Evolutionary conservation across 2,113 vertebrate genomes (phyloP).

Genomic region (Agelaius tricolor): DNA sequence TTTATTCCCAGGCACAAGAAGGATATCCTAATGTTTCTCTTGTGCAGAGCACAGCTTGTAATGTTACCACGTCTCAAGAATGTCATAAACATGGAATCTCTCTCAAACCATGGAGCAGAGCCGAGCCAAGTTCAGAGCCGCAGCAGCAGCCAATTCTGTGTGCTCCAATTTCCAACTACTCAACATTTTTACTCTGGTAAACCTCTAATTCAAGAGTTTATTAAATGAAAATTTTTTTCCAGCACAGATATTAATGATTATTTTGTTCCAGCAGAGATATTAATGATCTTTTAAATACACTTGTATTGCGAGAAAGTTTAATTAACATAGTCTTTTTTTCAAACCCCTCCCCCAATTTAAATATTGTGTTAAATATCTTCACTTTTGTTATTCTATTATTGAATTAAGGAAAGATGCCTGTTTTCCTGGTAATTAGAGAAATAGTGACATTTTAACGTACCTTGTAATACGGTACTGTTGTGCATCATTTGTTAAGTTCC

Average conservation of each 20-base stretch:
- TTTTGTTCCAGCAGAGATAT: not conserved
- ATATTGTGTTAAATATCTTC: not conserved
- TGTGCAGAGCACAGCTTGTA: constrained; percentile 2
- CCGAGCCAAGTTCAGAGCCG: not conserved
- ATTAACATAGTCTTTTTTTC: not conserved
- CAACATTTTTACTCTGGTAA: not conserved
- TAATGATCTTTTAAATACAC: not conserved
- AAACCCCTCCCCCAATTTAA: not conserved
- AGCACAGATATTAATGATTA: not conserved
- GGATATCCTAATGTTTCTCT: constrained; percentile 29
- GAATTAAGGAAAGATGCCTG: not conserved
- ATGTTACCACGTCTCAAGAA: not conserved
- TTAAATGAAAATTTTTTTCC: not conserved
- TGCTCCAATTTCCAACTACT: not conserved
- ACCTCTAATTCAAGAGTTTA: not conserved
- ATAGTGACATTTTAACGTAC: not conserved
- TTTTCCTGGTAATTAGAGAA: not conserved
- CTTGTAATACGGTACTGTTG: not conserved
- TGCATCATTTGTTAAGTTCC: not conserved
- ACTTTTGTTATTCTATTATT: not conserved
- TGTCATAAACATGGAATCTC: not conserved
- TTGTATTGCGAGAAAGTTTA: not conserved
- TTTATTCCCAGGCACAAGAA: constrained; percentile 53
- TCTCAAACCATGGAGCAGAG: not conserved
- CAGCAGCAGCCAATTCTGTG: not conserved